Percentiles rank a stretch among this genome's conserved stretches.
phyloP scores from a whole-genome alignment of 2,797 vertebrate species.

The Coregonus suidteri region DNA sequence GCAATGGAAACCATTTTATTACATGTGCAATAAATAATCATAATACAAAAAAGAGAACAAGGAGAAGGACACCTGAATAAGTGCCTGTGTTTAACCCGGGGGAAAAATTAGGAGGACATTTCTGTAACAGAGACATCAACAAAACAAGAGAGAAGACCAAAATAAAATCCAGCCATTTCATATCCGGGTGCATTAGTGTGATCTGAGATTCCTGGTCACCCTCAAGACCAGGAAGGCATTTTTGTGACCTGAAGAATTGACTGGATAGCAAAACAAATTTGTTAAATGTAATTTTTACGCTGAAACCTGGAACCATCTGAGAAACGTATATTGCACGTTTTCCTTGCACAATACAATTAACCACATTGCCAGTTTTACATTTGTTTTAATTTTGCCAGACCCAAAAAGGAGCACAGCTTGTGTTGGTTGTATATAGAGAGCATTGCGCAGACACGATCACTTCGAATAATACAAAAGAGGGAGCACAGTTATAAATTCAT shows the following conservation, averaged over 20 bases:
- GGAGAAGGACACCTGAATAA: constrained; percentile 64
- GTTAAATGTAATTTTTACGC: constrained; percentile 52
- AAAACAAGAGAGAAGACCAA: constrained; percentile 41
- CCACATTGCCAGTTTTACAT: constrained; percentile 53
- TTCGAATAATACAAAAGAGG: constrained; percentile 41
- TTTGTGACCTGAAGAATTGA: constrained; percentile 78
- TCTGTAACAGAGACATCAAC: not conserved
- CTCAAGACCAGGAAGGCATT: constrained; percentile 74
- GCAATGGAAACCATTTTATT: constrained; percentile 73
- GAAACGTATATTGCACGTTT: constrained; percentile 79
- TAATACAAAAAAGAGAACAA: constrained; percentile 65
- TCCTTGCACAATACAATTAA: constrained; percentile 70
- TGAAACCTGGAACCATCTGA: constrained; percentile 70
- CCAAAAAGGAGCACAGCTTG: constrained; percentile 33
- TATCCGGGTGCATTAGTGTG: constrained; percentile 72
- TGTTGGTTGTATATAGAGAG: constrained; percentile 52
- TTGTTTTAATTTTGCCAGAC: constrained; percentile 31
- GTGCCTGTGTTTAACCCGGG: constrained; percentile 61
- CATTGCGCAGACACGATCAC: constrained; percentile 44
- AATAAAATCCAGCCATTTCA: constrained; percentile 62
- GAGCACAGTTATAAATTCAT: constrained; percentile 36
- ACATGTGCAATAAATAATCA: constrained; percentile 83
- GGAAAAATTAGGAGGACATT: constrained; percentile 12
- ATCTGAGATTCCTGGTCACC: constrained; percentile 74
- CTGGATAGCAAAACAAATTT: constrained; percentile 47